Percentiles rank a stretch among this genome's conserved stretches.
These are phyloP conservation scores for Schizotus pectinicornis DNA, from an alignment of 2,888 invertebrate genomes.

Conservation along the genomic window DNA sequence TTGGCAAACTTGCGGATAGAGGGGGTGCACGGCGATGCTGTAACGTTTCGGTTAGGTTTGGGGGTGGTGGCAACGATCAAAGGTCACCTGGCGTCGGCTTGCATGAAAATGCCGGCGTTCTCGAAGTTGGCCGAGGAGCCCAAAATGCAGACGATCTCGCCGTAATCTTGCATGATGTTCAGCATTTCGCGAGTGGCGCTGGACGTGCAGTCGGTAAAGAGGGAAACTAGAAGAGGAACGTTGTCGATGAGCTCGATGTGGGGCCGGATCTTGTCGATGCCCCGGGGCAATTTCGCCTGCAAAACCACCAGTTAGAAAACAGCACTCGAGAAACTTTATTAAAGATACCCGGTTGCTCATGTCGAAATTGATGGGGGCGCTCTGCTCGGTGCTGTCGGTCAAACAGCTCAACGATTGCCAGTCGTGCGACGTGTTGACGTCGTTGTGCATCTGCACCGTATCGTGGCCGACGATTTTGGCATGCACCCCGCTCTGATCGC, in stretches of 20 bases:
- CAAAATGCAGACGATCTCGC: conserved; percentile 93
- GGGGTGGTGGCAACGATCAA: too few relatives aligned
- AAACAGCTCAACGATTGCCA: conserved; percentile 85
- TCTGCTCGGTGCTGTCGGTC: conserved; percentile 90
- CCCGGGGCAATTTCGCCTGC: conserved; percentile 91
- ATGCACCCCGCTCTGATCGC: conserved; percentile 47
- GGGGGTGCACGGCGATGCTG: conserved; percentile 91
- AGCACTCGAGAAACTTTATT: too few relatives aligned
- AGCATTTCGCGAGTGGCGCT: conserved; percentile 90
- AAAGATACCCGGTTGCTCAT: conserved; percentile 91
- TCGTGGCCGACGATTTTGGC: conserved; percentile 57
- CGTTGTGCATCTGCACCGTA: conserved; percentile 51
- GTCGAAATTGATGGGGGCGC: conserved; percentile 89
- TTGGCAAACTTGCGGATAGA: conserved; percentile 89
- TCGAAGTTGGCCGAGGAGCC: conserved; percentile 91
- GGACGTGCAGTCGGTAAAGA: conserved; percentile 98
- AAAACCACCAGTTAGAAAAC: conserved; percentile 31
- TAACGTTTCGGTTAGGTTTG: neutral
- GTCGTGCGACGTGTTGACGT: conserved; percentile 64
- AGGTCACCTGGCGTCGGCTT: conserved; percentile 84
- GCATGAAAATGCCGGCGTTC: conserved; percentile 91
- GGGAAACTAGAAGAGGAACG: conserved; percentile 93
- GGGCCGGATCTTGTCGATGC: conserved; percentile 95
- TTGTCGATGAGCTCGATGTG: conserved; percentile 96
- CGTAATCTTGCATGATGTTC: conserved; percentile 94